A percentile compares a stretch with the other conserved stretches of the same genome.
Conservation (phyloP, 2,888 invertebrate species). For the Glomeris marginata region DNA sequence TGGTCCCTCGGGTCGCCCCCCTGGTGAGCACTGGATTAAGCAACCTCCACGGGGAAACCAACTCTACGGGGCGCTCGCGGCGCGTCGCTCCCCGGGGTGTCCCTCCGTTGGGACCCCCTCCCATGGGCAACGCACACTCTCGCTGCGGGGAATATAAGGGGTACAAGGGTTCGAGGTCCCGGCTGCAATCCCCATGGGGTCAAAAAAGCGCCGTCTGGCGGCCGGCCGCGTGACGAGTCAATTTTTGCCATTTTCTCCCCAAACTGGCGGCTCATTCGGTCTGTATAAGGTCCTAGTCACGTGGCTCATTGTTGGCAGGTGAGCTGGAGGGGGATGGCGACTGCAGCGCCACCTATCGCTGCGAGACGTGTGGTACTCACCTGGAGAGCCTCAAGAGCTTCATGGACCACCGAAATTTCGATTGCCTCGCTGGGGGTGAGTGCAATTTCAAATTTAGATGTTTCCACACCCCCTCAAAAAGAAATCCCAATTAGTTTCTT, state of each 20-base stretch:
- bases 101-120: neutral
- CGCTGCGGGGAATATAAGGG: too few relatives aligned
- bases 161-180: too few relatives aligned
- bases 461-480: neutral
- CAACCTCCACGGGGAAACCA: neutral
- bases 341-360: slow-evolving; percentile 7
- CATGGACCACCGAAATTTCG: slow-evolving; percentile 17
- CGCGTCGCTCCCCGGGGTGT: slow-evolving; percentile 13
- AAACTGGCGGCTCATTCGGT: too few relatives aligned
- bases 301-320: neutral
- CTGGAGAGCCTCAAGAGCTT: slow-evolving; percentile 14
- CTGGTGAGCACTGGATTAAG: slow-evolving; percentile 4
- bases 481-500: neutral
- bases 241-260: neutral
- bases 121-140: neutral
- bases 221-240: neutral
- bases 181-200: too few relatives aligned
- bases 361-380: slow-evolving; percentile 14
- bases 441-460: neutral
- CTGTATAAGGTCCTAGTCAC: neutral
- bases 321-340: neutral
- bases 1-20: neutral
- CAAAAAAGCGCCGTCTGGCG: neutral
- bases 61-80: neutral
- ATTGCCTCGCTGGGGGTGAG: slow-evolving; percentile 14